These are phyloP conservation scores for Sepioteuthis lessoniana DNA, from an alignment of 2,888 invertebrate species.

Conservation along the genomic window DNA sequence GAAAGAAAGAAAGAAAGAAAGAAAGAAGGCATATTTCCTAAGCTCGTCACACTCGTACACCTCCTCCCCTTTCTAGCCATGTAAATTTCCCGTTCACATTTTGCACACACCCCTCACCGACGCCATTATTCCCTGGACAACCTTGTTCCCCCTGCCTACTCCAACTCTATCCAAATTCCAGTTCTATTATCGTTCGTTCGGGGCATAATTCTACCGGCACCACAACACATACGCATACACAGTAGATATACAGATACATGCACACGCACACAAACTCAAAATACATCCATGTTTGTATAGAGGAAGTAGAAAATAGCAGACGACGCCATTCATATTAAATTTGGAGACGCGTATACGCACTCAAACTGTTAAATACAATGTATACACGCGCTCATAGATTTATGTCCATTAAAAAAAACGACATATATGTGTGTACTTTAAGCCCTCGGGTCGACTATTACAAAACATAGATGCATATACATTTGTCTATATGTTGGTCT, in stretches of 20 bases:
- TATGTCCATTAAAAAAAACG: not conserved
- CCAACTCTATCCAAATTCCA: not conserved
- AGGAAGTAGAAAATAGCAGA: not conserved
- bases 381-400: not conserved
- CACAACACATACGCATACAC: not conserved
- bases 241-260: not conserved
- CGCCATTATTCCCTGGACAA: slow-evolving; percentile 10
- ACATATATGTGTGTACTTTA: not conserved
- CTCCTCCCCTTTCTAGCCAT: not conserved
- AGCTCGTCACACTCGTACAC: not conserved
- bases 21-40: not conserved
- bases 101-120: not conserved
- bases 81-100: not conserved
- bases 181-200: slow-evolving; percentile 33
- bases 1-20: not conserved
- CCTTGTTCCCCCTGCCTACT: not conserved
- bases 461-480: not conserved
- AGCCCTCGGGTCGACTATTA: not conserved
- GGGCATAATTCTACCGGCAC: not conserved
- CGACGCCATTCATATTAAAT: not conserved
- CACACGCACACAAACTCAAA: not conserved
- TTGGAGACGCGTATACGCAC: not conserved
- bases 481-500: not conserved
- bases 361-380: not conserved
- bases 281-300: slow-evolving; percentile 7